Evolutionary conservation across 2,113 vertebrate species (phyloP).

Genomic region (Psammodynastes pulverulentus): DNA sequence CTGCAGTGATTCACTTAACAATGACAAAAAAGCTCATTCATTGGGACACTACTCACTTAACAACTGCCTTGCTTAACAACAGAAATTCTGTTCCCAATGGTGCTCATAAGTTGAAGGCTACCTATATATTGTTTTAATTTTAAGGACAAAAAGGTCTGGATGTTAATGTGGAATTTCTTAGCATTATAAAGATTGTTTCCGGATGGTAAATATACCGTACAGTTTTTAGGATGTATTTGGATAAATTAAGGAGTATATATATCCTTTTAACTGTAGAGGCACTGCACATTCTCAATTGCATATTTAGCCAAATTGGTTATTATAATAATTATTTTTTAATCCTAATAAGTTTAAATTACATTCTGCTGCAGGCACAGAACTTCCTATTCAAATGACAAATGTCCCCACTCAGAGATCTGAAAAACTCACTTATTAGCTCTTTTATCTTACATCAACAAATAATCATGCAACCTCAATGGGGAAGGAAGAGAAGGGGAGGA

Average conservation of each 20-base stretch:
- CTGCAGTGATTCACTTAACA: background rate
- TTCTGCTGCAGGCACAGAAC: slow-evolving; percentile 66
- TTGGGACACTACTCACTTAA: background rate
- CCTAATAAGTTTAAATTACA: slow-evolving; percentile 62
- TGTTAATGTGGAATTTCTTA: slow-evolving; percentile 18
- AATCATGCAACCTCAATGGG: slow-evolving; percentile 47
- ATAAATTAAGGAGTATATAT: slow-evolving; percentile 57
- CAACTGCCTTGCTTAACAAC: background rate
- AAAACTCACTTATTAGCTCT: slow-evolving; percentile 64
- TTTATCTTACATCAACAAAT: slow-evolving; percentile 67
- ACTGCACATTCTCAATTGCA: slow-evolving; percentile 64
- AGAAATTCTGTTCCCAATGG: background rate
- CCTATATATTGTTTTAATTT: background rate
- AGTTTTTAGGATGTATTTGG: slow-evolving; percentile 62
- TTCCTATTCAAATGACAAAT: slow-evolving; percentile 75
- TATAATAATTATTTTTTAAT: background rate
- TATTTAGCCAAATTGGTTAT: slow-evolving; percentile 70
- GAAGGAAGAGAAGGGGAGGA: slow-evolving; percentile 31
- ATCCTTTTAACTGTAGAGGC: slow-evolving; percentile 65
- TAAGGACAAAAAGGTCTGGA: background rate
- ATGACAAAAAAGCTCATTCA: background rate
- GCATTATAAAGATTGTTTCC: slow-evolving; percentile 27
- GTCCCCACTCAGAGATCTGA: slow-evolving; percentile 56
- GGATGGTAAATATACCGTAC: slow-evolving; percentile 55
- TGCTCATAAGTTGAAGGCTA: background rate